phyloP scores from a whole-genome alignment of 1,140 invertebrate genomes.

The Drosophila arizonae region DNA sequence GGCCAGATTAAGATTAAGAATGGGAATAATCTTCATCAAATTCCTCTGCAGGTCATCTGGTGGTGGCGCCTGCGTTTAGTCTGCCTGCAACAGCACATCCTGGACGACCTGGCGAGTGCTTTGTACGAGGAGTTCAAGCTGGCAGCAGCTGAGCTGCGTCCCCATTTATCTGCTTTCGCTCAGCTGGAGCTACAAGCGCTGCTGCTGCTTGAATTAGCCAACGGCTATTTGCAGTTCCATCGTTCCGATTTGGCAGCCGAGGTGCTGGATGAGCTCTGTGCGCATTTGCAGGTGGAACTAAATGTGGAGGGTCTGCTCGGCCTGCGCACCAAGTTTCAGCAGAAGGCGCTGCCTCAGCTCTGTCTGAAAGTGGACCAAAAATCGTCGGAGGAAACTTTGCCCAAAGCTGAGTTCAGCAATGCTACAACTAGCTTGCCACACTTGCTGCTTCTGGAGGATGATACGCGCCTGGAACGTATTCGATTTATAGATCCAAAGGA shows the following conservation, averaged over 20 bases:
- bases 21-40: background rate
- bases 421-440: constrained; percentile 84
- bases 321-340: constrained; percentile 94
- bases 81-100: constrained; percentile 88
- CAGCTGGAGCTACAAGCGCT: constrained; percentile 85
- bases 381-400: constrained; percentile 69
- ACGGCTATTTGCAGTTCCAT: constrained; percentile 89
- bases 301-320: constrained; percentile 89
- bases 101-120: constrained; percentile 88
- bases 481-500: constrained; percentile 87
- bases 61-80: constrained; percentile 91
- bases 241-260: constrained; percentile 88
- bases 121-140: constrained; percentile 86
- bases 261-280: constrained; percentile 86
- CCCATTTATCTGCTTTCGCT: constrained; percentile 73
- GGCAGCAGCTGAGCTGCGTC: constrained; percentile 84
- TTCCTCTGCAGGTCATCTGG: constrained; percentile 37
- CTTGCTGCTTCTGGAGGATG: constrained; percentile 91
- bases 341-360: constrained; percentile 91
- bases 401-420: constrained; percentile 83
- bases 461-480: constrained; percentile 91
- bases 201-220: constrained; percentile 89
- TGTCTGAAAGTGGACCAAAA: constrained; percentile 84
- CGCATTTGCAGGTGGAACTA: constrained; percentile 86
- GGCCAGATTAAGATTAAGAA: too few species aligned